These are phyloP conservation scores for Bradypodion pumilum DNA, from an alignment of 2,797 vertebrate genomes.

Conservation along the genomic window DNA sequence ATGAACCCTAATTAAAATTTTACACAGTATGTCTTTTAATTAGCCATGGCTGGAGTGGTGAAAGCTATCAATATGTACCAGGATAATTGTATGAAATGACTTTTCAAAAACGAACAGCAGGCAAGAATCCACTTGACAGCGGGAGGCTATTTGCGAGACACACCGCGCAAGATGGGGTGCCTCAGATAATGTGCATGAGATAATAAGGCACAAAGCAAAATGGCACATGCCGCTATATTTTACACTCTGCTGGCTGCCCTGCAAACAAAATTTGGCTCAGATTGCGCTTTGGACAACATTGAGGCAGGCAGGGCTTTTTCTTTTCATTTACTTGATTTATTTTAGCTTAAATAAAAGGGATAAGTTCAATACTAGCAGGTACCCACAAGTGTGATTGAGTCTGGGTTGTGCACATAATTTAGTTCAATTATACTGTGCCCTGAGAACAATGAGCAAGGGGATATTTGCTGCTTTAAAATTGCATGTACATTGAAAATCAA, in stretches of 20 bases:
- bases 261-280: constrained; percentile 65
- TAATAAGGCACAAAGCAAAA: constrained; percentile 63
- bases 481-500: constrained; percentile 10
- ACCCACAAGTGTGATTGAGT: background rate
- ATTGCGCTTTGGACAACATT: constrained; percentile 53
- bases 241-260: constrained; percentile 58
- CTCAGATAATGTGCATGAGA: constrained; percentile 62
- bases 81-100: constrained; percentile 77
- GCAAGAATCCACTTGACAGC: constrained; percentile 68
- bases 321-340: constrained; percentile 56
- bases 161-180: constrained; percentile 65
- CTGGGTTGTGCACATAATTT: background rate
- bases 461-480: constrained; percentile 10
- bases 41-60: constrained; percentile 68
- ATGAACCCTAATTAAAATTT: constrained; percentile 79
- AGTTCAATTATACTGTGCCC: constrained; percentile 27
- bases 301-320: constrained; percentile 51
- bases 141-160: constrained; percentile 67
- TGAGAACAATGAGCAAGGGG: background rate
- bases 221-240: constrained; percentile 65
- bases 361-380: constrained; percentile 50
- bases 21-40: constrained; percentile 78
- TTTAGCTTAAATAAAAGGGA: constrained; percentile 55
- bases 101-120: constrained; percentile 76
- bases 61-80: constrained; percentile 79